These are phyloP conservation scores for Odontesthes bonariensis DNA, from an alignment of 2,113 vertebrate species.

Conservation along the genomic window DNA sequence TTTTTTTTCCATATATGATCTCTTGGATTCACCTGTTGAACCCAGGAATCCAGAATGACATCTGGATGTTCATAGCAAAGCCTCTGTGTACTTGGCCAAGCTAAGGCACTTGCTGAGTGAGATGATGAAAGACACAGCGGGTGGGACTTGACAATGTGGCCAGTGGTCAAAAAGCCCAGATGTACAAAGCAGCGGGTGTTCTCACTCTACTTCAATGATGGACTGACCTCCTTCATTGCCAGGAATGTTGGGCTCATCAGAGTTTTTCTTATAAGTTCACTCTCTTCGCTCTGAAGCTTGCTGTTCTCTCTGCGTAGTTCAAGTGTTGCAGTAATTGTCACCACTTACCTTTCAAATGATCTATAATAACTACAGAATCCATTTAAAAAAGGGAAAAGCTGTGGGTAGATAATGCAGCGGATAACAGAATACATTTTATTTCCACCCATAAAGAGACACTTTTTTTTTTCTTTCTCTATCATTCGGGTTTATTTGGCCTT, in stretches of 20 bases:
- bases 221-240: constrained; percentile 64
- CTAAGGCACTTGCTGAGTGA: constrained; percentile 69
- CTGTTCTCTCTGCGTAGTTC: background rate
- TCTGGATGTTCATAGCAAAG: constrained; percentile 73
- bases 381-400: too few relatives aligned
- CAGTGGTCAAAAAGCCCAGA: constrained; percentile 77
- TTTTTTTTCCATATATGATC: constrained; percentile 32
- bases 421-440: constrained; percentile 14
- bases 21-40: constrained; percentile 74
- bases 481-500: constrained; percentile 60
- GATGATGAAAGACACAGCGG: constrained; percentile 76
- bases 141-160: constrained; percentile 77
- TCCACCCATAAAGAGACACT: constrained; percentile 11
- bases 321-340: constrained; percentile 11
- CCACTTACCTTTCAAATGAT: constrained; percentile 1
- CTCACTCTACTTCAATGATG: constrained; percentile 63
- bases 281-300: constrained; percentile 19
- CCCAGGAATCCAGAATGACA: constrained; percentile 63
- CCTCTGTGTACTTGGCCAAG: constrained; percentile 54
- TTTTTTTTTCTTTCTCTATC: constrained; percentile 45
- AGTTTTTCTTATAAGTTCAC: constrained; percentile 49
- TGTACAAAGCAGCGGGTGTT: constrained; percentile 69
- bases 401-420: background rate
- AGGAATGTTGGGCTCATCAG: constrained; percentile 68
- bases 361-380: background rate